Evolutionary conservation across 2,888 invertebrate genomes (phyloP).

Genomic region (Drosophila birchii): DNA sequence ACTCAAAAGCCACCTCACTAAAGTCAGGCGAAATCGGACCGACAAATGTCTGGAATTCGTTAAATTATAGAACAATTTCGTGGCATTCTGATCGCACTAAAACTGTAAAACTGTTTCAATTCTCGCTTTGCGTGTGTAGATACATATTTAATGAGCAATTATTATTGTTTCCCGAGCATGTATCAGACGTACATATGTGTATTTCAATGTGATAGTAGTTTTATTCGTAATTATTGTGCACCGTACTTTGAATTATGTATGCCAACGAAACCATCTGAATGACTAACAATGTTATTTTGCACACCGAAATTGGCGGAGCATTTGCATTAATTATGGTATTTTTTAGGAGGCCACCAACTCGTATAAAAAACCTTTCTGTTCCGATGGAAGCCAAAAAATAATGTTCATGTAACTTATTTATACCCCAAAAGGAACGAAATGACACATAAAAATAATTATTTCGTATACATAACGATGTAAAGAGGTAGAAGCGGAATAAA

Average conservation of each 20-base stretch:
- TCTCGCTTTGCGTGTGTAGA: conserved; percentile 59
- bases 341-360: conserved; percentile 35
- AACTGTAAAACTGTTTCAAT: conserved; percentile 24
- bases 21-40: conserved; percentile 11
- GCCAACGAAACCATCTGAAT: conserved; percentile 3
- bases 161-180: conserved; percentile 33
- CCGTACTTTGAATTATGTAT: conserved; percentile 42
- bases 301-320: conserved; percentile 20
- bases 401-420: conserved; percentile 59
- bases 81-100: conserved; percentile 31
- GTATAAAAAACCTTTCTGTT: conserved; percentile 32
- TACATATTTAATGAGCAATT: conserved; percentile 30
- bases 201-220: conserved; percentile 81
- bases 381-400: conserved; percentile 43
- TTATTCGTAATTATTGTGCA: conserved; percentile 68
- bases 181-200: conserved; percentile 43
- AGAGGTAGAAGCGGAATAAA: conserved; percentile 50
- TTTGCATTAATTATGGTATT: conserved; percentile 22
- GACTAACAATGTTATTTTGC: conserved; percentile 24
- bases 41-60: conserved; percentile 17
- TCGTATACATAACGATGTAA: conserved; percentile 34
- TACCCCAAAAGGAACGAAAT: conserved; percentile 27
- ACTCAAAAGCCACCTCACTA: conserved; percentile 5
- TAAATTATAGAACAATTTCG: conserved; percentile 42
- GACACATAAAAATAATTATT: conserved; percentile 29